phyloP scores from a whole-genome alignment of 1,140 invertebrate genomes.

The Vanessa atalanta region DNA sequence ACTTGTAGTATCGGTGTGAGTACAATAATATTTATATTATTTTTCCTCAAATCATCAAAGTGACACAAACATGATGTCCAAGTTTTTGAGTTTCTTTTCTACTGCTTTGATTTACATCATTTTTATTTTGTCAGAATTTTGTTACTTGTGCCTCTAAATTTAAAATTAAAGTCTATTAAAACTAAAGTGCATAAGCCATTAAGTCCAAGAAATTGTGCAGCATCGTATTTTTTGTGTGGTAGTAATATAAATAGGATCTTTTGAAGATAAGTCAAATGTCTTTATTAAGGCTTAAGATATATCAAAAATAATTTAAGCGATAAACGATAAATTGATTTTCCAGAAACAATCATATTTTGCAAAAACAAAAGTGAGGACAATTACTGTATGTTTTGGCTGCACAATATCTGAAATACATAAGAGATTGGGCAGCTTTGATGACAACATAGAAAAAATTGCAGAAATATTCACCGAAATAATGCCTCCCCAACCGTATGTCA shows the following conservation, averaged over 20 bases:
- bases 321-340: neutral
- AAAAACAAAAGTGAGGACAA: conserved; percentile 3
- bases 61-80: neutral
- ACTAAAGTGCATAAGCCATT: too few species aligned
- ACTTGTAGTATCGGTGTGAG: conserved; percentile 77
- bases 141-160: too few species aligned
- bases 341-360: conserved; percentile 14
- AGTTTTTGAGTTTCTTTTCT: neutral
- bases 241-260: too few species aligned
- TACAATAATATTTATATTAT: neutral
- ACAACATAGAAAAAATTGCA: neutral
- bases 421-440: neutral
- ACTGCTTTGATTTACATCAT: neutral
- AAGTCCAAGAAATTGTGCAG: too few species aligned
- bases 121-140: too few species aligned
- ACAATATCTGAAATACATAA: conserved; percentile 40
- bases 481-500: conserved; percentile 13
- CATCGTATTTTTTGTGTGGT: too few species aligned
- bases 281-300: too few species aligned
- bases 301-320: too few species aligned
- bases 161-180: too few species aligned
- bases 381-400: conserved; percentile 3
- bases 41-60: neutral
- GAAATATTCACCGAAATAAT: neutral
- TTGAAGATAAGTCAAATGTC: too few species aligned